A percentile compares a stretch with the other conserved stretches of the same genome.
These are phyloP conservation scores for Typhlomys cinereus DNA, from an alignment of 2,113 vertebrate species.

Conservation along the genomic window DNA sequence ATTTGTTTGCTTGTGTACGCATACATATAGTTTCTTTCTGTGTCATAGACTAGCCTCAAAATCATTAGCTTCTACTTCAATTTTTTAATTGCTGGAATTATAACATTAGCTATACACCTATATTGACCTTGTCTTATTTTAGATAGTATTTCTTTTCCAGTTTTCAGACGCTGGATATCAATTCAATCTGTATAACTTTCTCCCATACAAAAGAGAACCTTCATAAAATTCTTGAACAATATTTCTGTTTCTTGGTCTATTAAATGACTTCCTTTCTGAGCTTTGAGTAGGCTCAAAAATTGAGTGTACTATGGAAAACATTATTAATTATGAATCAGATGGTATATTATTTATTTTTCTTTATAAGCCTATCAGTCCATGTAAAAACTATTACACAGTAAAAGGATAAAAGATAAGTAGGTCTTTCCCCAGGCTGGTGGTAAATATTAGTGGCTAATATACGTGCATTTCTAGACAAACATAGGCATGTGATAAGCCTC, in stretches of 20 bases:
- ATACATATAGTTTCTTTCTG: background rate
- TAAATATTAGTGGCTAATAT: background rate
- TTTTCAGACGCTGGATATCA: background rate
- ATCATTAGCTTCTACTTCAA: background rate
- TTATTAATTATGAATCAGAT: background rate
- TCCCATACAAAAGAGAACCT: background rate
- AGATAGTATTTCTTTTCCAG: background rate
- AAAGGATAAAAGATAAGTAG: background rate
- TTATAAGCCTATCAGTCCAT: background rate
- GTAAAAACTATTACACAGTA: background rate
- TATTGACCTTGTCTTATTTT: no score
- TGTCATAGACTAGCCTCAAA: background rate
- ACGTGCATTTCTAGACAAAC: background rate
- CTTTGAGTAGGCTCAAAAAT: background rate
- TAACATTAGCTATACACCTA: background rate
- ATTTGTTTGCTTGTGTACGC: background rate
- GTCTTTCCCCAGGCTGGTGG: background rate
- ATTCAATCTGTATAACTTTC: background rate
- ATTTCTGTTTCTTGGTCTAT: conserved; percentile 18
- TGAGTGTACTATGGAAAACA: background rate
- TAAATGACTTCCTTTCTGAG: background rate
- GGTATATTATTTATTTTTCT: conserved; percentile 14
- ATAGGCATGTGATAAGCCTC: background rate
- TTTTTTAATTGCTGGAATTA: background rate
- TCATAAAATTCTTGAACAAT: background rate